phyloP scores from a whole-genome alignment of 2,888 invertebrate species.

The Nineta flava region DNA sequence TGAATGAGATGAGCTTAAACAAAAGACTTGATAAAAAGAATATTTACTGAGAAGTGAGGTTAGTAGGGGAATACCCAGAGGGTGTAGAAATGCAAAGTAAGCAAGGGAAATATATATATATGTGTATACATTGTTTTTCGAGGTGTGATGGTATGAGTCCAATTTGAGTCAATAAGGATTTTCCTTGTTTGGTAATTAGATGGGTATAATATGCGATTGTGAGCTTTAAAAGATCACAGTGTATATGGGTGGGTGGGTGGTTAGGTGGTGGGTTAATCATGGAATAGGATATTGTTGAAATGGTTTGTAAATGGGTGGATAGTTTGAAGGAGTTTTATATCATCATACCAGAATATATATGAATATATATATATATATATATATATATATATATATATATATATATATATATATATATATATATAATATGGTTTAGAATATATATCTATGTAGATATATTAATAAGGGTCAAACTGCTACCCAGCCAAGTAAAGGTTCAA shows the following conservation, averaged over 20 bases:
- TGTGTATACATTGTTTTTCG: too few species aligned
- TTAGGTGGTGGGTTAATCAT: not conserved
- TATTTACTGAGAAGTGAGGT: slow-evolving; percentile 1
- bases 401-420: too few species aligned
- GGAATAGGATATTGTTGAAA: slow-evolving; percentile 3
- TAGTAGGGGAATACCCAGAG: not conserved
- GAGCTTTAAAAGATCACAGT: too few species aligned
- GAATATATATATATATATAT: too few species aligned
- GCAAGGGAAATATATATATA: not conserved
- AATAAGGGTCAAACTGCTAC: not conserved
- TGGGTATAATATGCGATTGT: not conserved
- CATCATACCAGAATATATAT: not conserved
- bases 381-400: too few species aligned
- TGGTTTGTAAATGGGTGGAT: not conserved
- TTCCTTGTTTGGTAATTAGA: slow-evolving; percentile 5
- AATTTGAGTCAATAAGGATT: slow-evolving; percentile 4
- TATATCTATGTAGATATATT: not conserved
- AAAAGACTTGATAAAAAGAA: slow-evolving; percentile 7
- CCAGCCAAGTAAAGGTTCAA: not conserved
- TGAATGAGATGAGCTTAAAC: slow-evolving; percentile 6
- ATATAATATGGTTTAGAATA: too few species aligned
- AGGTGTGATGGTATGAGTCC: not conserved
- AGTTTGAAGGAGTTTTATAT: not conserved
- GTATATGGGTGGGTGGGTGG: too few species aligned
- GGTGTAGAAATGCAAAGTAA: slow-evolving; percentile 7